Conservation (phyloP, 2,797 vertebrate species). For the Moxostoma hubbsi region DNA sequence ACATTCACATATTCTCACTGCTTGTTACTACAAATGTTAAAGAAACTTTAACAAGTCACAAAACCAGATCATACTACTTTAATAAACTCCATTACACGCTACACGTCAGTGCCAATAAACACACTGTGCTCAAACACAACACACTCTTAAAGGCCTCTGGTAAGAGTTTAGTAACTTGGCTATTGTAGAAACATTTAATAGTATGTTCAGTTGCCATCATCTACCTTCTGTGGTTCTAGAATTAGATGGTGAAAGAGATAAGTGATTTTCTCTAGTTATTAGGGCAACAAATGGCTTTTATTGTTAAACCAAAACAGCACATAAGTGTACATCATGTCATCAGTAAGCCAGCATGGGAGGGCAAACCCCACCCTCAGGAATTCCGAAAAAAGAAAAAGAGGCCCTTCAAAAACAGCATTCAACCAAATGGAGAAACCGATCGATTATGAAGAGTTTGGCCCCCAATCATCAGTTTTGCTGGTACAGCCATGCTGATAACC, state of each 20-base stretch:
- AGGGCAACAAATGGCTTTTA: background rate
- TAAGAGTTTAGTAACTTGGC: background rate
- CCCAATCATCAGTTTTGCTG: too few relatives aligned
- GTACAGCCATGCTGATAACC: too few relatives aligned
- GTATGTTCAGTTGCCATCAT: too few relatives aligned
- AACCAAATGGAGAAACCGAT: too few relatives aligned
- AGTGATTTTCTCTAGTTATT: background rate
- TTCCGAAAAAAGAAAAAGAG: too few relatives aligned
- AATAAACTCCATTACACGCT: background rate
- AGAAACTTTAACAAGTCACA: background rate
- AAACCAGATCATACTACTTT: background rate
- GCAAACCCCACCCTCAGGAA: too few relatives aligned
- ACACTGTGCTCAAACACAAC: background rate
- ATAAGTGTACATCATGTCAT: background rate
- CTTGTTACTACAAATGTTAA: background rate
- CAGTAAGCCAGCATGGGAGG: background rate
- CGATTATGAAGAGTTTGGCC: too few relatives aligned
- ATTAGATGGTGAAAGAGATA: background rate
- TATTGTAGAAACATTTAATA: background rate
- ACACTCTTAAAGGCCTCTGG: background rate
- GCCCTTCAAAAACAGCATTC: too few relatives aligned
- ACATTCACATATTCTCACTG: background rate
- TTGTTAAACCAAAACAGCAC: background rate
- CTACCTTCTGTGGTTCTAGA: too few relatives aligned
- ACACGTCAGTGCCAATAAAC: slow-evolving; percentile 11